phyloP scores from a whole-genome alignment of 2,888 invertebrate species.

The Tinea trinotella region DNA sequence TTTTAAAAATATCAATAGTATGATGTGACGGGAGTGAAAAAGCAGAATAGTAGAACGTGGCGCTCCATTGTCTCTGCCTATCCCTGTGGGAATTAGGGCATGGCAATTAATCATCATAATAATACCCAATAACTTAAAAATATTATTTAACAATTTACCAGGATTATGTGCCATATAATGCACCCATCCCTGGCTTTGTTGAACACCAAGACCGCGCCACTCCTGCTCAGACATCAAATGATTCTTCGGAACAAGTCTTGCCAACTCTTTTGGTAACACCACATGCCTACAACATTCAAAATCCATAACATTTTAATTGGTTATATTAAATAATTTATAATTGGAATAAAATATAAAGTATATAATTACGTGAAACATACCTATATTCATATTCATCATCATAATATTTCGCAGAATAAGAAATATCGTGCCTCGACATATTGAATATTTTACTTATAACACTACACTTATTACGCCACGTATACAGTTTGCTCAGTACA shows the following conservation, averaged over 20 bases:
- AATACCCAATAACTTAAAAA: too few relatives aligned
- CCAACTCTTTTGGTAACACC: conserved; percentile 92
- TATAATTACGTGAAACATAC: conserved; percentile 66
- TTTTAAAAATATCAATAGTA: too few relatives aligned
- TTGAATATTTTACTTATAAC: too few relatives aligned
- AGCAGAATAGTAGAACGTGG: too few relatives aligned
- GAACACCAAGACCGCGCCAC: conserved; percentile 95
- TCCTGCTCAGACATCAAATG: conserved; percentile 95
- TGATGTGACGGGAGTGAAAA: too few relatives aligned
- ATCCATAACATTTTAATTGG: conserved; percentile 17
- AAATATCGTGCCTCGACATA: conserved; percentile 80
- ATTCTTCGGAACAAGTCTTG: conserved; percentile 90
- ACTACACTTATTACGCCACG: too few relatives aligned
- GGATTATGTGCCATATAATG: conserved; percentile 98
- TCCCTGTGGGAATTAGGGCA: too few relatives aligned
- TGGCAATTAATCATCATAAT: too few relatives aligned
- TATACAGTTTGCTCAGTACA: too few relatives aligned
- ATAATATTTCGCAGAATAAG: conserved; percentile 94
- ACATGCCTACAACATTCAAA: conserved; percentile 83
- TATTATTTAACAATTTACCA: too few relatives aligned
- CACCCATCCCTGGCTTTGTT: conserved; percentile 97
- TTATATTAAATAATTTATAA: too few relatives aligned
- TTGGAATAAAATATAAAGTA: conserved; percentile 11
- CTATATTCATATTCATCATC: conserved; percentile 94
- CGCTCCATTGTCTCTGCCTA: too few relatives aligned